A percentile compares a stretch with the other conserved stretches of the same genome.
These are phyloP conservation scores for Babylonia areolata DNA, from an alignment of 1,140 invertebrate species.

Conservation along the genomic window DNA sequence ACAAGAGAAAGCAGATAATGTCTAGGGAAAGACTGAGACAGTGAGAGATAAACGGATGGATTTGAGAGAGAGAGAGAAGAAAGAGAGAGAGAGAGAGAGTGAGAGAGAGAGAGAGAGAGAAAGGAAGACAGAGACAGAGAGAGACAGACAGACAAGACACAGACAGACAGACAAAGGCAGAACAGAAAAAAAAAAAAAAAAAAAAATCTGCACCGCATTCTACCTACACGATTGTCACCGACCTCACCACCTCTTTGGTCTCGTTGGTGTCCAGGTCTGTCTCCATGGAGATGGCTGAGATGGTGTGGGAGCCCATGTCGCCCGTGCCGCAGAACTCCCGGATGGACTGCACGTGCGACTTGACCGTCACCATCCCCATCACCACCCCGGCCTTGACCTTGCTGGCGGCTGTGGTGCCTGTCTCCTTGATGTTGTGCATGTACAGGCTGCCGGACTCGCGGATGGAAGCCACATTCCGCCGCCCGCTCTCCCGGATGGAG, in stretches of 20 bases:
- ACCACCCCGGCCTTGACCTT: slow-evolving; percentile 66
- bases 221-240: slow-evolving; percentile 55
- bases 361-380: slow-evolving; percentile 69
- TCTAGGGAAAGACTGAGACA: too few species aligned
- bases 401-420: slow-evolving; percentile 62
- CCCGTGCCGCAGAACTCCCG: slow-evolving; percentile 73
- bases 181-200: too few species aligned
- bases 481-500: slow-evolving; percentile 65
- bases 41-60: too few species aligned
- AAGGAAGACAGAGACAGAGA: too few species aligned
- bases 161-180: too few species aligned
- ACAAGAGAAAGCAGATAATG: neutral
- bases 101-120: too few species aligned
- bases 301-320: slow-evolving; percentile 69
- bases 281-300: slow-evolving; percentile 69
- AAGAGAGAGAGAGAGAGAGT: too few species aligned
- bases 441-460: slow-evolving; percentile 65
- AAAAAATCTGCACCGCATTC: too few species aligned
- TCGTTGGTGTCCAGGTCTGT: slow-evolving; percentile 67
- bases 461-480: slow-evolving; percentile 62
- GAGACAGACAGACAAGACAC: too few species aligned
- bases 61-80: too few species aligned
- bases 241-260: slow-evolving; percentile 50
- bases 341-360: slow-evolving; percentile 69
- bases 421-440: slow-evolving; percentile 67